These are phyloP conservation scores for Torymus texanus DNA, from an alignment of 2,888 invertebrate species.

Conservation along the genomic window DNA sequence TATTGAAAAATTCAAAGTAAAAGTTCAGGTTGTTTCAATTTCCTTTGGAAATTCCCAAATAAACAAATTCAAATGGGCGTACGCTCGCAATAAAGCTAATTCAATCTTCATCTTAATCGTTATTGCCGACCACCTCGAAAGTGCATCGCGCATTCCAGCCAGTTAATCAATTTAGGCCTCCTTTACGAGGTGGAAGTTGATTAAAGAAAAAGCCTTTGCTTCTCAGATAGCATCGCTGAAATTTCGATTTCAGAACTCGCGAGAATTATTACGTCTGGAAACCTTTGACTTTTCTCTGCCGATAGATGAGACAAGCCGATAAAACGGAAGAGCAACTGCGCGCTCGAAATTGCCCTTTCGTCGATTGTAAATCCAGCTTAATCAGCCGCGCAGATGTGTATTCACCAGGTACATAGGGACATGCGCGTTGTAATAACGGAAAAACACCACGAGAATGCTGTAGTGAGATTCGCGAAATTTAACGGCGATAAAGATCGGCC, in stretches of 20 bases:
- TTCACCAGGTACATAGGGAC: no score
- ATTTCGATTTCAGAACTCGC: no score
- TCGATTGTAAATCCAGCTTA: constrained; percentile 23
- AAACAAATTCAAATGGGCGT: neutral
- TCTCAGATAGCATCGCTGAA: no score
- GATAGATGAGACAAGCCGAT: constrained; percentile 8
- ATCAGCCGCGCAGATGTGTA: no score
- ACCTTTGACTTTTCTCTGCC: no score
- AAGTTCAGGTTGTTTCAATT: no score
- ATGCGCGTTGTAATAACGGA: constrained; percentile 14
- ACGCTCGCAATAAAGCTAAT: constrained; percentile 8
- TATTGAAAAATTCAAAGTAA: no score
- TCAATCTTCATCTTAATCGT: constrained; percentile 1
- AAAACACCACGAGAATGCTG: neutral
- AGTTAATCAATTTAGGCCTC: constrained; percentile 2
- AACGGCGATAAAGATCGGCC: constrained; percentile 40
- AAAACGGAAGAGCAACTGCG: neutral
- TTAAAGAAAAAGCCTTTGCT: neutral
- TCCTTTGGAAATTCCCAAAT: neutral
- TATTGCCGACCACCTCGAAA: neutral
- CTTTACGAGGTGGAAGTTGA: neutral
- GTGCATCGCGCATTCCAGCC: no score
- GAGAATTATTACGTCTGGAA: no score
- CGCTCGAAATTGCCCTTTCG: constrained; percentile 40
- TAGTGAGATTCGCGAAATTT: constrained; percentile 22